Evolutionary conservation across 2,797 vertebrate genomes (phyloP).

Genomic region (Antennarius maculatus): DNA sequence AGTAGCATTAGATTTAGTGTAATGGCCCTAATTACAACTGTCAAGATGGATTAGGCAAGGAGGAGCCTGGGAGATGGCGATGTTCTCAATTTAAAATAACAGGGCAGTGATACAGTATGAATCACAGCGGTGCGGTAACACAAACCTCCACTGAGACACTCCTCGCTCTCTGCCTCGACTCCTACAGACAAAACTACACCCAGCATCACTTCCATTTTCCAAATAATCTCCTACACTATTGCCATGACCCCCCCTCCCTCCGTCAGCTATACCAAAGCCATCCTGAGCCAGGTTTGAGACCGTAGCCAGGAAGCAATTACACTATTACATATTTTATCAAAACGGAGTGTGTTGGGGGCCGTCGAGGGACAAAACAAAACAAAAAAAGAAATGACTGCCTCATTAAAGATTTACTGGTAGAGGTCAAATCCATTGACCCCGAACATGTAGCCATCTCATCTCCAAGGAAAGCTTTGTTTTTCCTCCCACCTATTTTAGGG

Average conservation of each 20-base stretch:
- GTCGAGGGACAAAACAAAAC: constrained; percentile 44
- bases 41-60: constrained; percentile 54
- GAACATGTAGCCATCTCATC: constrained; percentile 40
- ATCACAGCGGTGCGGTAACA: constrained; percentile 60
- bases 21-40: constrained; percentile 63
- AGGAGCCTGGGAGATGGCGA: constrained; percentile 50
- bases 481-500: constrained; percentile 32
- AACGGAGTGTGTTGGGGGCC: constrained; percentile 23
- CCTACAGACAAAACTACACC: constrained; percentile 47
- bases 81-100: constrained; percentile 58
- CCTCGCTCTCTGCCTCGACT: constrained; percentile 27
- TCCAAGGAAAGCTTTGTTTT: constrained; percentile 33
- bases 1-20: constrained; percentile 45
- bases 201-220: constrained; percentile 49
- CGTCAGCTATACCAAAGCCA: constrained; percentile 27
- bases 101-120: constrained; percentile 57
- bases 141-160: constrained; percentile 55
- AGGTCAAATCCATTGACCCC: constrained; percentile 50
- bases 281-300: constrained; percentile 41
- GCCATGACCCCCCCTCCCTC: constrained; percentile 32
- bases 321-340: constrained; percentile 66
- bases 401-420: constrained; percentile 61
- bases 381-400: constrained; percentile 47
- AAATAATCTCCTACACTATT: constrained; percentile 27
- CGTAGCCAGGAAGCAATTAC: constrained; percentile 58